Percentiles rank a stretch among this genome's conserved stretches.
Evolutionary conservation across 2,888 invertebrate species (phyloP).

Genomic region (Drosophila borborema): DNA sequence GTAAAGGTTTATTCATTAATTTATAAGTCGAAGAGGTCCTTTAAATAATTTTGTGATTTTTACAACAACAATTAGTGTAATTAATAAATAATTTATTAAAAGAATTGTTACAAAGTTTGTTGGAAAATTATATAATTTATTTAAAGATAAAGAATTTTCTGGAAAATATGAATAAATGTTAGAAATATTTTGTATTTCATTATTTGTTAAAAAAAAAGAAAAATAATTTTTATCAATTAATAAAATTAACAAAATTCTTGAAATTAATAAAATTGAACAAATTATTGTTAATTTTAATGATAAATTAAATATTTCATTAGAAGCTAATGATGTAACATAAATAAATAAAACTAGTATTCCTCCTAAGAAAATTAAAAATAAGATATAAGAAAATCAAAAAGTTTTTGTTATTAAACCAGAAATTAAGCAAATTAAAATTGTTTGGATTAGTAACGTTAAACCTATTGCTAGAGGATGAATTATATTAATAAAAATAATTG

Average conservation of each 20-base stretch:
- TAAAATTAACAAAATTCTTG: too few relatives aligned
- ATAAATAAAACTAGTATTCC: not conserved
- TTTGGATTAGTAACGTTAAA: not conserved
- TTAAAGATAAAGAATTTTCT: too few relatives aligned
- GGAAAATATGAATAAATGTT: too few relatives aligned
- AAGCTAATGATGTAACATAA: too few relatives aligned
- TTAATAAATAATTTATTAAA: too few relatives aligned
- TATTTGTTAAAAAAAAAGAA: not conserved
- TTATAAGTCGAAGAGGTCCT: constrained; percentile 86
- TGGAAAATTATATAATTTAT: too few relatives aligned
- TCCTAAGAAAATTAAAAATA: not conserved
- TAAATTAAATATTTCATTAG: too few relatives aligned
- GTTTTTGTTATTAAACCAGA: not conserved
- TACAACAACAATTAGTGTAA: constrained; percentile 68
- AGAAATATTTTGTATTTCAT: too few relatives aligned
- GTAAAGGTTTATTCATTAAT: constrained; percentile 86
- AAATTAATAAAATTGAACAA: constrained; percentile 45
- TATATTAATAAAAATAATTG: not conserved
- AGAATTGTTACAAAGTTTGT: too few relatives aligned
- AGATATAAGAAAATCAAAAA: not conserved
- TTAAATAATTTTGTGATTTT: constrained; percentile 87
- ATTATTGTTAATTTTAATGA: too few relatives aligned
- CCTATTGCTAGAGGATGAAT: not conserved
- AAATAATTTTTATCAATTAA: too few relatives aligned
- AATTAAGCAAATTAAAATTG: not conserved